Conservation (phyloP, 2,797 vertebrate species). For the Esox masquinongy region DNA sequence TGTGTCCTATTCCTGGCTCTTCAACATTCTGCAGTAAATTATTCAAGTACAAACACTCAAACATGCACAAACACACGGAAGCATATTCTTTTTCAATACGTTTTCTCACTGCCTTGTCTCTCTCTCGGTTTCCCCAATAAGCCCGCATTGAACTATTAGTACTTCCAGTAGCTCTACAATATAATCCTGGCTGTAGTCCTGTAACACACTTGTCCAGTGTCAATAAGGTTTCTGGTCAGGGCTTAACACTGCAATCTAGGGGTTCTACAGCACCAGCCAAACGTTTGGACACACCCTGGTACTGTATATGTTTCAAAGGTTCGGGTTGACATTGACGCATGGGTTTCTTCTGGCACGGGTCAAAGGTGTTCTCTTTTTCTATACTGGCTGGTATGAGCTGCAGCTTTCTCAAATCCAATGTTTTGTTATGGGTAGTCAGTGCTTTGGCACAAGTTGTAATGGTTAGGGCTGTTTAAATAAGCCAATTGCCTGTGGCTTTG, state of each 20-base stretch:
- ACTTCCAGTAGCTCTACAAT: not conserved
- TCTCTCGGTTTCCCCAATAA: not conserved
- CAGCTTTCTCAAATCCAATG: slow-evolving; percentile 8
- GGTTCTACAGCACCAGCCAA: not conserved
- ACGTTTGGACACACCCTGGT: no score
- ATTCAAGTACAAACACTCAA: slow-evolving; percentile 10
- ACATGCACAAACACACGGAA: slow-evolving; percentile 16
- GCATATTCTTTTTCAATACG: not conserved
- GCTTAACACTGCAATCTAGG: not conserved
- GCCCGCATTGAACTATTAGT: not conserved
- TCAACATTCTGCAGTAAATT: not conserved
- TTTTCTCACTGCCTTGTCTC: slow-evolving; percentile 7
- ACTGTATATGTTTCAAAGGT: not conserved
- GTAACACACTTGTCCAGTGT: not conserved
- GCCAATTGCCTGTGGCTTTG: slow-evolving; percentile 24
- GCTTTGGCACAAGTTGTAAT: slow-evolving; percentile 23
- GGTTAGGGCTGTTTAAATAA: slow-evolving; percentile 28
- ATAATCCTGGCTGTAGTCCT: not conserved
- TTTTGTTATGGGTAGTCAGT: slow-evolving; percentile 23
- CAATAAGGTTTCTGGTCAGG: not conserved
- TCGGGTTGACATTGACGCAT: slow-evolving; percentile 1
- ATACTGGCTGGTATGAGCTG: slow-evolving; percentile 10
- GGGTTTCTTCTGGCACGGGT: slow-evolving; percentile 4
- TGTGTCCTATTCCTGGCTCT: not conserved
- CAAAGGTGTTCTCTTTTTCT: not conserved